Evolutionary conservation across 1,140 invertebrate genomes (phyloP).

Genomic region (Drosophila hydei): DNA sequence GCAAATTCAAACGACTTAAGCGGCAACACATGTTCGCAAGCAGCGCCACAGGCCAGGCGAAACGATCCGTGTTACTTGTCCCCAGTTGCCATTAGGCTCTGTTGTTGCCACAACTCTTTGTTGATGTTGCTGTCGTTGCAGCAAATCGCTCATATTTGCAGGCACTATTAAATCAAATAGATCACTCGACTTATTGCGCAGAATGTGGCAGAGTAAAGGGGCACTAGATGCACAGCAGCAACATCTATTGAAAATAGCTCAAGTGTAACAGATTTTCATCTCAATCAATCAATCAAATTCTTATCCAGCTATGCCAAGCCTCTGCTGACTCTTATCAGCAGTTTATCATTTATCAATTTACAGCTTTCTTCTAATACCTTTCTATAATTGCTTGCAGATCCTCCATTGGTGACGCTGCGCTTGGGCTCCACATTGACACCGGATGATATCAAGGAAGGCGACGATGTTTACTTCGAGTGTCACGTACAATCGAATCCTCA

Average conservation of each 20-base stretch:
- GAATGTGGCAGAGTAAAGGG: background rate
- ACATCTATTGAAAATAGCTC: too few species aligned
- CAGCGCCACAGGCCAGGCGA: conserved; percentile 23
- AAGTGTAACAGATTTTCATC: too few species aligned
- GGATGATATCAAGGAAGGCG: conserved; percentile 95
- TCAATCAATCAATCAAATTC: too few species aligned
- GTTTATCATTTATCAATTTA: conserved; percentile 13
- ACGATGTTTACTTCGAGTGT: conserved; percentile 97
- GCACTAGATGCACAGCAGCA: too few species aligned
- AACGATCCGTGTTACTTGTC: conserved; percentile 3
- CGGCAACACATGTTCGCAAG: conserved; percentile 79
- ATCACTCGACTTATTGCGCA: conserved; percentile 15
- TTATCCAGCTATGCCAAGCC: too few species aligned
- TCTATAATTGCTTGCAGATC: conserved; percentile 87
- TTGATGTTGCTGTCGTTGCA: conserved; percentile 63
- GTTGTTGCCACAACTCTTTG: conserved; percentile 68
- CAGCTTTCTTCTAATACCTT: too few species aligned
- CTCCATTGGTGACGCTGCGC: conserved; percentile 91
- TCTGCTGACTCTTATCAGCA: too few species aligned
- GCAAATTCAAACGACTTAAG: conserved; percentile 82
- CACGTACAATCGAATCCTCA: conserved; percentile 94
- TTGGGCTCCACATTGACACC: conserved; percentile 93
- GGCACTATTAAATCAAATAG: conserved; percentile 72
- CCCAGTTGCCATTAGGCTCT: conserved; percentile 25
- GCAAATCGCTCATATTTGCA: conserved; percentile 71